Conservation (phyloP, 2,113 vertebrate genomes). For the Campylorhamphus procurvoides region DNA sequence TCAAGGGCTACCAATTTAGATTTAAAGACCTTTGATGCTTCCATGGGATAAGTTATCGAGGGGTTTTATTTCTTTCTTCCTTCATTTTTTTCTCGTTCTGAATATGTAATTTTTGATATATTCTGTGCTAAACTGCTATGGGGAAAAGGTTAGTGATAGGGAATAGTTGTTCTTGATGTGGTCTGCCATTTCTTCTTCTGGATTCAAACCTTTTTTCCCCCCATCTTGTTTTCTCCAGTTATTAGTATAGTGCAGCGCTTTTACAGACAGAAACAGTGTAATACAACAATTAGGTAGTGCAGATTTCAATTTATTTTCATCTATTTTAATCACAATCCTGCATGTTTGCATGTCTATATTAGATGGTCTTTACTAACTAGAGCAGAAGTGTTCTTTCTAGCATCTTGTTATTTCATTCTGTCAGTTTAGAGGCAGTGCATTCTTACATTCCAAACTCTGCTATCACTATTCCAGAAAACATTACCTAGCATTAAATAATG, state of each 20-base stretch:
- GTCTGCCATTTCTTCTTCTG: neutral
- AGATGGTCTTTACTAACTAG: neutral
- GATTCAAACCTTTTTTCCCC: neutral
- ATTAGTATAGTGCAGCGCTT: neutral
- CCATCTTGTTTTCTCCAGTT: neutral
- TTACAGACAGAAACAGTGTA: neutral
- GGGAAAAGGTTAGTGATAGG: neutral
- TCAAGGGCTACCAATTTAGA: neutral
- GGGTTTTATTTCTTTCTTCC: neutral
- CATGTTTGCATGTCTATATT: neutral
- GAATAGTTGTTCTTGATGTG: neutral
- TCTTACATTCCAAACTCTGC: neutral
- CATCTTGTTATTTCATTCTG: neutral
- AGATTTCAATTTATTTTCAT: neutral
- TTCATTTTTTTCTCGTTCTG: neutral
- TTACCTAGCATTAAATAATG: neutral
- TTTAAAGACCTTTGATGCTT: neutral
- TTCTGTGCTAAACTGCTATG: neutral
- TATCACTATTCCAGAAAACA: neutral
- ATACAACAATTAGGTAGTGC: neutral
- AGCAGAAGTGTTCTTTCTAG: neutral
- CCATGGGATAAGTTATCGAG: neutral
- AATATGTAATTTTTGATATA: neutral
- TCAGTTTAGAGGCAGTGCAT: neutral
- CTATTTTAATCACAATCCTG: neutral